phyloP scores from a whole-genome alignment of 2,797 vertebrate genomes.

The Sebastes hopkinsi region DNA sequence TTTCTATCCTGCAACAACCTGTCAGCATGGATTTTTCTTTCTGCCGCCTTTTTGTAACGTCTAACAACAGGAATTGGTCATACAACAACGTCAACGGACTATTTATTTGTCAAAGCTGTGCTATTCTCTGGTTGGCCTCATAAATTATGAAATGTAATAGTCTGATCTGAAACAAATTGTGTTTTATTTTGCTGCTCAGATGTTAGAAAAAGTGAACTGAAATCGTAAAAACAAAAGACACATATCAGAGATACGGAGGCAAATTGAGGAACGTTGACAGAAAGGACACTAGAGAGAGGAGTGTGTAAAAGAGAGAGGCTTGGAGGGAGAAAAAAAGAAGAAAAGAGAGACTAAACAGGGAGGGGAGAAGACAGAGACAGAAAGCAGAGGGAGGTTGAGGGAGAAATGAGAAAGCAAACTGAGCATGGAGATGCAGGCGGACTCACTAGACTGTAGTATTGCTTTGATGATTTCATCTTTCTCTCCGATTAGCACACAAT shows the following conservation, averaged over 20 bases:
- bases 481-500: conserved; percentile 62
- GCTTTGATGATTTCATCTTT: conserved; percentile 65
- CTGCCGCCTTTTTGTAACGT: not conserved
- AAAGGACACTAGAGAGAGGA: not conserved
- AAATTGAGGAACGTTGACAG: not conserved
- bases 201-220: not conserved
- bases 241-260: not conserved
- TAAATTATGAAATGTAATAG: not conserved
- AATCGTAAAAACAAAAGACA: not conserved
- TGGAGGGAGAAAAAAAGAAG: not conserved
- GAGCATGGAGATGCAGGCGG: conserved; percentile 31
- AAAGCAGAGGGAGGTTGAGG: not conserved
- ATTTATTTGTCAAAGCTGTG: not conserved
- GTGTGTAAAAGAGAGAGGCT: not conserved
- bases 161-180: not conserved
- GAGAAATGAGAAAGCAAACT: conserved; percentile 39
- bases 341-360: not conserved
- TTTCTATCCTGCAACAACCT: conserved; percentile 8
- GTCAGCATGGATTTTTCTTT: not conserved
- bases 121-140: not conserved
- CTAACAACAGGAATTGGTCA: not conserved
- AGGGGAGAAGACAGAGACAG: not conserved
- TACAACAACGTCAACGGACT: not conserved
- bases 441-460: conserved; percentile 47
- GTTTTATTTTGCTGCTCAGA: not conserved